Base-by-base conservation (phyloP, 2,113 vertebrate genomes). In the Hipposideros armiger region DNA sequence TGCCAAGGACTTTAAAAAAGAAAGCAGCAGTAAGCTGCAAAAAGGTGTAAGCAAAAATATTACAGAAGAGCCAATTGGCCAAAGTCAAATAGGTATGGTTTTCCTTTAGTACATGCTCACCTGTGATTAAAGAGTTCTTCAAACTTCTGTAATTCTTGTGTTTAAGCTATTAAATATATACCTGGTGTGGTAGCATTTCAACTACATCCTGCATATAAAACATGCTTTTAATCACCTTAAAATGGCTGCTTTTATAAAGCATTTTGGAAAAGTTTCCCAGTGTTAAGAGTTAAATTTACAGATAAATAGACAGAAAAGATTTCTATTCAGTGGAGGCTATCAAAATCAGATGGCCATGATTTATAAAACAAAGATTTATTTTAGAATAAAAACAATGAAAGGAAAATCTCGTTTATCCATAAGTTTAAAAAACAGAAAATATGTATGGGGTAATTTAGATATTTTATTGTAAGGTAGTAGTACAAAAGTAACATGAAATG, bases 121-220 rank as follows among this genome's bases (percentile, higher is more conserved):
- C 95, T 93, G 64, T 78, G 78, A 89, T 58, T 69, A 76, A 85
- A 85, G 66, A 54, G 54, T 94, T 91, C 89, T 89, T 73, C 50
- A 73, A 85, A 95, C 69, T 90, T 87, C 66, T 72, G 26, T 42
- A 81, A 90, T n/a, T 91, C 72, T 62, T 74, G 28, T 81, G 54
- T 91, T 94, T 90, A 84, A 96, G 84, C 74, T 87, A 69, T 78
- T 80, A 91, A 89, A 62, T 80, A 54, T 56, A 66, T 40, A 84
- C 66, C 20, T 82, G 54, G 86, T 77, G 77, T 90, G 47, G 69
- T 54, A 94, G 72, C 62, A 95, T 60, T 73, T 90, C 60, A 95
- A 67, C 54, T 77, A 24, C 9, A 82, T 40, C 45, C 20, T 74
- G 45, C 54, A 90, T 40, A 50, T 62, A 85, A 85, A 84, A 62